Evolutionary conservation across 2,113 vertebrate species (phyloP).

Genomic region (Epinephelus cyanopodus): DNA sequence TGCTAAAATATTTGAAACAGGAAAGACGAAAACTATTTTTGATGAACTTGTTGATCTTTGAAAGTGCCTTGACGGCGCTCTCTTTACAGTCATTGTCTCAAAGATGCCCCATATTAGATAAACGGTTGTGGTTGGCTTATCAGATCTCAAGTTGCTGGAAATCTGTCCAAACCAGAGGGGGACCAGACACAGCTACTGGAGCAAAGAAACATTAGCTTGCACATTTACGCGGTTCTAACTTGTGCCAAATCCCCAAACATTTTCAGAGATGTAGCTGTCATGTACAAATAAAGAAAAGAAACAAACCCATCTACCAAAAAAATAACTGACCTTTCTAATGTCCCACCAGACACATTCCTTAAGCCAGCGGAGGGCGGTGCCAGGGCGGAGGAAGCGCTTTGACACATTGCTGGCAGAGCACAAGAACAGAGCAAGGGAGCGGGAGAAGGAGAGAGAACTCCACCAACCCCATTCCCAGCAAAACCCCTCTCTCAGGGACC

Average conservation of each 20-base stretch:
- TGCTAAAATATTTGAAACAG: too few relatives aligned
- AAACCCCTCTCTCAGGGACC: slow-evolving; percentile 97
- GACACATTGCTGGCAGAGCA: slow-evolving; percentile 97
- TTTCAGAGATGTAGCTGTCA: neutral
- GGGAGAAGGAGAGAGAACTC: slow-evolving; percentile 91
- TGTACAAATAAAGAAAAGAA: neutral
- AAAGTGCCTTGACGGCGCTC: too few relatives aligned
- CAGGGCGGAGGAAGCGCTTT: slow-evolving; percentile 97
- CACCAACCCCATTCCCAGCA: slow-evolving; percentile 93
- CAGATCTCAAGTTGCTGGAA: too few relatives aligned
- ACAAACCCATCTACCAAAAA: neutral
- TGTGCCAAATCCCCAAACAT: neutral
- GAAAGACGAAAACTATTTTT: too few relatives aligned
- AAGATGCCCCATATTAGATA: too few relatives aligned
- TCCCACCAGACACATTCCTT: slow-evolving; percentile 97
- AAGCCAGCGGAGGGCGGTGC: slow-evolving; percentile 98
- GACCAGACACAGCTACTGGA: too few relatives aligned
- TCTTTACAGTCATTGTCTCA: too few relatives aligned
- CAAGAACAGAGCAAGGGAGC: slow-evolving; percentile 97
- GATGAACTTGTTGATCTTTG: too few relatives aligned
- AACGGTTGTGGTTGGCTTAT: too few relatives aligned
- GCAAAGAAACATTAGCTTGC: too few relatives aligned
- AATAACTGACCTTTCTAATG: neutral
- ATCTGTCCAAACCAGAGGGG: too few relatives aligned
- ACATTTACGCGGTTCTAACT: too few relatives aligned